A percentile compares a stretch with the other conserved stretches of the same genome.
Conservation (phyloP, 2,888 invertebrate species). For the Callyntrura guangdongensis region DNA sequence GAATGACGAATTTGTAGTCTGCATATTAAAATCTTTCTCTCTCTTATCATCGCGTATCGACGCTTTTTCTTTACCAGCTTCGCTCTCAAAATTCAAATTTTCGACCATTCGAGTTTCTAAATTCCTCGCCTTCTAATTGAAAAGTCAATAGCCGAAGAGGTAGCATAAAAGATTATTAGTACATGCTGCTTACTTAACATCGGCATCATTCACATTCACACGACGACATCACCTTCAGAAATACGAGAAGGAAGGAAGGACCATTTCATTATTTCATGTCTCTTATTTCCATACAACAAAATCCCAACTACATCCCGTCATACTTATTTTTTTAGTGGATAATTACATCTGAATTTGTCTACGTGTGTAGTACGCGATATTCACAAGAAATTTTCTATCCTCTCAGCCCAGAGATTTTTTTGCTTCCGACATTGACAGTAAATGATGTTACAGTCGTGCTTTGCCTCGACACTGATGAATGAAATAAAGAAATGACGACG, state of each 20-base stretch:
- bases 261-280: background rate
- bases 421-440: slow-evolving; percentile 70
- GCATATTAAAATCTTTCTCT: background rate
- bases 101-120: slow-evolving; percentile 44
- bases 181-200: background rate
- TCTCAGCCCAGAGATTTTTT: background rate
- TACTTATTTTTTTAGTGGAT: background rate
- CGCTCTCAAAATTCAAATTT: slow-evolving; percentile 45
- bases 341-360: background rate
- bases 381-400: background rate
- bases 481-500: slow-evolving; percentile 61
- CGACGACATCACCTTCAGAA: background rate
- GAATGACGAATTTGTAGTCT: slow-evolving; percentile 50
- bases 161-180: slow-evolving; percentile 30
- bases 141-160: slow-evolving; percentile 59
- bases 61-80: background rate
- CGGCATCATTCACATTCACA: background rate
- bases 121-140: slow-evolving; percentile 49
- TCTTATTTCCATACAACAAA: slow-evolving; percentile 40
- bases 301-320: background rate
- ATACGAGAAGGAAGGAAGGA: background rate
- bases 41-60: background rate
- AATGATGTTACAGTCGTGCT: slow-evolving; percentile 69
- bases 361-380: background rate
- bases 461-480: slow-evolving; percentile 72